Percentiles rank a stretch among this genome's conserved stretches.
These are phyloP conservation scores for Nixonia krombeini DNA, from an alignment of 1,140 invertebrate species.

Conservation along the genomic window DNA sequence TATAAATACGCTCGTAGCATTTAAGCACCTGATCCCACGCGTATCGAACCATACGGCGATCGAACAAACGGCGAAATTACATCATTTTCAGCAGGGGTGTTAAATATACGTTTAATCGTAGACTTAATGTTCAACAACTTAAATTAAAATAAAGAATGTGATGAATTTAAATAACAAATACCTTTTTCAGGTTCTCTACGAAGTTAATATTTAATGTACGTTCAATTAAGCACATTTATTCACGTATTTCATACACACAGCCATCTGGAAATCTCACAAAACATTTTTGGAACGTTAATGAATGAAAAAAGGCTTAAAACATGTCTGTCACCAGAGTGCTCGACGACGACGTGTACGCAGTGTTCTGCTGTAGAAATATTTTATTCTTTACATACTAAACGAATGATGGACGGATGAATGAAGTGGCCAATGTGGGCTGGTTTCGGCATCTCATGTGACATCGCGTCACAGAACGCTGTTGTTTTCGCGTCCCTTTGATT, in stretches of 20 bases:
- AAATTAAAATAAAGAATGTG: too few species aligned
- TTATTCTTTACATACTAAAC: conserved; percentile 54
- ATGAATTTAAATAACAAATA: too few species aligned
- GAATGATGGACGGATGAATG: conserved; percentile 71
- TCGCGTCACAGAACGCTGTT: conserved; percentile 60
- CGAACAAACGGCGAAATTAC: too few species aligned
- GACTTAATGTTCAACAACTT: conserved; percentile 1
- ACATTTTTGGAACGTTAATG: background rate
- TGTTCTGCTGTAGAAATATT: conserved; percentile 53
- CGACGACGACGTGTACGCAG: conserved; percentile 4
- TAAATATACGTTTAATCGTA: too few species aligned
- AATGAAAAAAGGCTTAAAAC: background rate
- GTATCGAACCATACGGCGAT: conserved; percentile 13
- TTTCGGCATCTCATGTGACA: conserved; percentile 71
- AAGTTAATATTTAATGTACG: too few species aligned
- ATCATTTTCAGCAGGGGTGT: too few species aligned
- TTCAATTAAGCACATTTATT: too few species aligned
- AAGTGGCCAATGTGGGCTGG: conserved; percentile 72
- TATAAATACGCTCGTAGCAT: conserved; percentile 44
- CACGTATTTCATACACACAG: too few species aligned
- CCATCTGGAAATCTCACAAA: too few species aligned
- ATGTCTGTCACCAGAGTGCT: conserved; percentile 7
- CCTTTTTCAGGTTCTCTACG: too few species aligned
- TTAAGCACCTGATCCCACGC: conserved; percentile 38
- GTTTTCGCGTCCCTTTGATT: conserved; percentile 70